A percentile compares a stretch with the other conserved stretches of the same genome.
Conservation (phyloP, 2,888 invertebrate genomes). For the Microctonus brassicae region DNA sequence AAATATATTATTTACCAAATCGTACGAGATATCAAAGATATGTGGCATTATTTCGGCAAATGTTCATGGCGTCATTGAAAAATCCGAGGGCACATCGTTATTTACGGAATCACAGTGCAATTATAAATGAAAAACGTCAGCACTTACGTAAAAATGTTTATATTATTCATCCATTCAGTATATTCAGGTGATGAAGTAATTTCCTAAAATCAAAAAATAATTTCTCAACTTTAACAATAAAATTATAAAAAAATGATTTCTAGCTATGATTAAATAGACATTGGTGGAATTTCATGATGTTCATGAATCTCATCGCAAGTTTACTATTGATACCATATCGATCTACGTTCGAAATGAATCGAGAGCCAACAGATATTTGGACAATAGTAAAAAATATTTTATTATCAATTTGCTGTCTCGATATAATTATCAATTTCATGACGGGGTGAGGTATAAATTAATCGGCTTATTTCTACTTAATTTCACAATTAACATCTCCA, state of each 20-base stretch:
- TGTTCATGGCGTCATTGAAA: constrained; percentile 59
- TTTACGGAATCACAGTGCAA: constrained; percentile 60
- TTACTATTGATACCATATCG: constrained; percentile 62
- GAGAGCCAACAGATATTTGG: constrained; percentile 44
- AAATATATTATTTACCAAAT: constrained; percentile 53
- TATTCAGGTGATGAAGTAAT: constrained; percentile 59
- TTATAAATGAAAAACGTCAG: constrained; percentile 58
- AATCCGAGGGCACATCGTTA: constrained; percentile 60
- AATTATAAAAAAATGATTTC: background rate
- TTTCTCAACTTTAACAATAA: no score
- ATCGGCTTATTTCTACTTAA: no score
- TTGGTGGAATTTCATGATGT: constrained; percentile 65
- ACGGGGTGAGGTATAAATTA: constrained; percentile 66
- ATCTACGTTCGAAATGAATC: constrained; percentile 56
- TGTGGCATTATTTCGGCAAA: constrained; percentile 43
- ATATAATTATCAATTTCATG: constrained; percentile 62
- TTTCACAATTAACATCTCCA: constrained; percentile 3
- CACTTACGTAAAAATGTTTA: constrained; percentile 53
- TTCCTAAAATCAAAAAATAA: no score
- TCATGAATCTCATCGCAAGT: constrained; percentile 52
- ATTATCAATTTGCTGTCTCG: constrained; percentile 57
- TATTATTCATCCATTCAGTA: constrained; percentile 64
- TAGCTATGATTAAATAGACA: constrained; percentile 51
- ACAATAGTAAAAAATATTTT: constrained; percentile 55
- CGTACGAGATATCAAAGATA: constrained; percentile 44